phyloP scores from a whole-genome alignment of 2,113 vertebrate genomes.

The Dasyurus viverrinus region DNA sequence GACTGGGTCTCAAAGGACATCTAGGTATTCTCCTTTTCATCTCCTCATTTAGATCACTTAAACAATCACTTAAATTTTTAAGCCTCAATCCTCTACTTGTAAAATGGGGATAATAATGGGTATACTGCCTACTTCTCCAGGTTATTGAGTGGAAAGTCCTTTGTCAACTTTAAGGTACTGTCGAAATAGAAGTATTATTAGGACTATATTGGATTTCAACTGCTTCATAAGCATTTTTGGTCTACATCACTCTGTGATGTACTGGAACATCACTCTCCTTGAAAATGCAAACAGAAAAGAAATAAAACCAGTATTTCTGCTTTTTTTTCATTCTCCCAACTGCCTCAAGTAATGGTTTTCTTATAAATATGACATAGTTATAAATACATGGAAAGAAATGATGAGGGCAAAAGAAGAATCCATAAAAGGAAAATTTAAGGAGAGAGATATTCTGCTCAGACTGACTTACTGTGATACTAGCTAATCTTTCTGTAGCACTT shows the following conservation, averaged over 20 bases:
- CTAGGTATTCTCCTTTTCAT: background rate
- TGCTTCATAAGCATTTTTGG: background rate
- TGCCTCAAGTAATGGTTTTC: background rate
- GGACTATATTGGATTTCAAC: background rate
- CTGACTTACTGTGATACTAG: background rate
- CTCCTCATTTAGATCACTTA: background rate
- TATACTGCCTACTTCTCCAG: background rate
- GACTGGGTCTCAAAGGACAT: background rate
- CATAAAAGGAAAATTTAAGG: background rate
- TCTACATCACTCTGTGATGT: too few species aligned
- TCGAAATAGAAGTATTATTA: background rate
- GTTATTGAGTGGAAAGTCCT: background rate
- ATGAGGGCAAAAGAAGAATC: background rate
- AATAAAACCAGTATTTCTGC: background rate
- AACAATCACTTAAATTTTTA: background rate
- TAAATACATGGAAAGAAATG: background rate
- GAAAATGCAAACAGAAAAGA: background rate
- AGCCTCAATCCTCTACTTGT: background rate
- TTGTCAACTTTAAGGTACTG: background rate
- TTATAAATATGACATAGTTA: background rate
- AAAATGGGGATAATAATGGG: background rate
- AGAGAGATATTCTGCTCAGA: background rate
- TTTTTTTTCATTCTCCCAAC: background rate
- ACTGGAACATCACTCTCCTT: background rate
- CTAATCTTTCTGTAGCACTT: background rate